phyloP scores from a whole-genome alignment of 2,888 invertebrate genomes.

The Pimpla rufipes region DNA sequence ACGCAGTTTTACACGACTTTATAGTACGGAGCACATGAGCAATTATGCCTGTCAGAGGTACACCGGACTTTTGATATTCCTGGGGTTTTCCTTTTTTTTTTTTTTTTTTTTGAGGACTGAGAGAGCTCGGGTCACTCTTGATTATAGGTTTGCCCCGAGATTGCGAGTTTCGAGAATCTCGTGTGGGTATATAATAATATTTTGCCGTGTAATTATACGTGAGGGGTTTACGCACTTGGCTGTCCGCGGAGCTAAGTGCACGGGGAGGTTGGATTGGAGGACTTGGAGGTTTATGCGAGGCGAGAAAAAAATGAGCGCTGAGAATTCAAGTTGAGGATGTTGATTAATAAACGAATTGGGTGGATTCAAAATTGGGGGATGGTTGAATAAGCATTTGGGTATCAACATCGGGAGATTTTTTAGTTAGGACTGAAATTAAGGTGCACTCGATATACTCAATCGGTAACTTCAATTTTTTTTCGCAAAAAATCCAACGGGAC shows the following conservation, averaged over 20 bases:
- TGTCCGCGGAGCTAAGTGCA: background rate
- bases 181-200: conserved; percentile 22
- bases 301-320: background rate
- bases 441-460: too few relatives aligned
- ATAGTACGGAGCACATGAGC: background rate
- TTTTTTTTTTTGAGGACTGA: background rate
- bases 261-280: background rate
- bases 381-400: too few relatives aligned
- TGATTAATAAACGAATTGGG: too few relatives aligned
- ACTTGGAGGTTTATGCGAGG: background rate
- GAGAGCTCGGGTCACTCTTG: conserved; percentile 25
- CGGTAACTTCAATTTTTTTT: too few relatives aligned
- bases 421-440: too few relatives aligned
- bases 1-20: conserved; percentile 25
- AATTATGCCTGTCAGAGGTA: conserved; percentile 5
- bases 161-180: conserved; percentile 29
- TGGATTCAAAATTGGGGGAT: too few relatives aligned
- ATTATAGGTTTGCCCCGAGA: conserved; percentile 32
- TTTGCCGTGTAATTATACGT: conserved; percentile 18
- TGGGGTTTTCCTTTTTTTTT: background rate
- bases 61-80: conserved; percentile 12
- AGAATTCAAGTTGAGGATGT: too few relatives aligned
- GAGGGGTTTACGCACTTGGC: conserved; percentile 6
- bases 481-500: too few relatives aligned
- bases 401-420: too few relatives aligned